Evolutionary conservation across 2,797 vertebrate genomes (phyloP).

Genomic region (Luscinia megarhynchos): DNA sequence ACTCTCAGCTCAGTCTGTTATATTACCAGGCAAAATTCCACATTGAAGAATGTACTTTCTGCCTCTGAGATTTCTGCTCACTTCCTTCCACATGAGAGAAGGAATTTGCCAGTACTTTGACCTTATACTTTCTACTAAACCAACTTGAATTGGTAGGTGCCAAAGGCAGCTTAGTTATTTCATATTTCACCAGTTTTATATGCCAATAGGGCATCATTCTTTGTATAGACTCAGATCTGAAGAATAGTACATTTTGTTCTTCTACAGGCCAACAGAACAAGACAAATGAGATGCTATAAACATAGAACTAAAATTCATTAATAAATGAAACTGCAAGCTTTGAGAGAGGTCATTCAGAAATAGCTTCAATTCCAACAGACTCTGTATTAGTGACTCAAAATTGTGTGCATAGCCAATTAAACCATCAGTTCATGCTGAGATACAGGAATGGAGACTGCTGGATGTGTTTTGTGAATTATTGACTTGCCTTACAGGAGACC

Average conservation of each 20-base stretch:
- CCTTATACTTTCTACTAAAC: conserved; percentile 4
- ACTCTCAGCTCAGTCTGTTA: background rate
- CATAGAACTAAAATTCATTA: background rate
- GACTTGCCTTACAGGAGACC: background rate
- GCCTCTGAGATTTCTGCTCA: background rate
- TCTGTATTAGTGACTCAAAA: background rate
- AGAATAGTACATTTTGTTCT: background rate
- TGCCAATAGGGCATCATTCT: background rate
- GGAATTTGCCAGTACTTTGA: conserved; percentile 24
- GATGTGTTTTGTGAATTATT: background rate
- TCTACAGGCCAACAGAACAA: background rate
- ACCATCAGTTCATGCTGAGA: background rate
- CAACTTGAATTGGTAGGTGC: background rate
- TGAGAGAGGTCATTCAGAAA: background rate
- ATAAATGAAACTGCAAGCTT: background rate
- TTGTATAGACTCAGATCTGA: background rate
- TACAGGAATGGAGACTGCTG: background rate
- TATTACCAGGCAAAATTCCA: background rate
- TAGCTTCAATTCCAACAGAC: background rate
- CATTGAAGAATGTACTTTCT: background rate
- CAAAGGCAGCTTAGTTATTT: conserved; percentile 13
- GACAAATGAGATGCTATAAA: background rate
- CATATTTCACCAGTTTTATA: conserved; percentile 1
- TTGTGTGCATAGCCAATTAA: background rate
- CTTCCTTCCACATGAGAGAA: conserved; percentile 8